These are phyloP conservation scores for Ivindomyrus marchei DNA, from an alignment of 2,113 vertebrate genomes.

Conservation along the genomic window DNA sequence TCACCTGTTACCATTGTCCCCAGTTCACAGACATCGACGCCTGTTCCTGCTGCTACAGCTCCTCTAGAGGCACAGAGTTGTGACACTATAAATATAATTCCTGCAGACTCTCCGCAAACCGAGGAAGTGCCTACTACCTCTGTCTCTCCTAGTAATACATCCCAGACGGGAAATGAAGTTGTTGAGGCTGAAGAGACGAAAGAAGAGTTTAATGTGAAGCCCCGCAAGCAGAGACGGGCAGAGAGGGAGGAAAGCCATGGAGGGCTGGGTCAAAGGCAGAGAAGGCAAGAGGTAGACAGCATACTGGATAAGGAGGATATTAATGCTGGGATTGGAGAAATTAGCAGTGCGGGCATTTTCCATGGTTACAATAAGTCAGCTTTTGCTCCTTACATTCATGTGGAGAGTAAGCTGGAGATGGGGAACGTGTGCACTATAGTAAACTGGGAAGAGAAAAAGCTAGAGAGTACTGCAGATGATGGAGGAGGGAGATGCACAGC, in stretches of 20 bases:
- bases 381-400: constrained; percentile 90
- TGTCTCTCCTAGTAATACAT: constrained; percentile 46
- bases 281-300: constrained; percentile 43
- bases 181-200: constrained; percentile 57
- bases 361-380: constrained; percentile 50
- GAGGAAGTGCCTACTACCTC: constrained; percentile 39
- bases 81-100: constrained; percentile 25
- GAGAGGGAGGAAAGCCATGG: constrained; percentile 63
- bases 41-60: constrained; percentile 20
- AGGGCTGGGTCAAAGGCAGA: constrained; percentile 49
- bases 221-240: constrained; percentile 61
- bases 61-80: constrained; percentile 25
- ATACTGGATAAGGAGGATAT: constrained; percentile 50
- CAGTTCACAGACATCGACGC: constrained; percentile 10
- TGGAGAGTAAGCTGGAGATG: constrained; percentile 84
- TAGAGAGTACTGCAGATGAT: constrained; percentile 63
- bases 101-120: constrained; percentile 4
- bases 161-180: constrained; percentile 53
- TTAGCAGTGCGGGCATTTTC: constrained; percentile 30
- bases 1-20: constrained; percentile 22
- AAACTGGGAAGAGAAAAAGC: constrained; percentile 70
- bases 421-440: constrained; percentile 91
- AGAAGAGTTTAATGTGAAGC: constrained; percentile 61
- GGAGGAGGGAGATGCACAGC: constrained; percentile 51
- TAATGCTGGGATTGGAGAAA: constrained; percentile 37